A percentile compares a stretch with the other conserved stretches of the same genome.
phyloP scores from a whole-genome alignment of 2,113 vertebrate species.

The Sapayoa aenigma region DNA sequence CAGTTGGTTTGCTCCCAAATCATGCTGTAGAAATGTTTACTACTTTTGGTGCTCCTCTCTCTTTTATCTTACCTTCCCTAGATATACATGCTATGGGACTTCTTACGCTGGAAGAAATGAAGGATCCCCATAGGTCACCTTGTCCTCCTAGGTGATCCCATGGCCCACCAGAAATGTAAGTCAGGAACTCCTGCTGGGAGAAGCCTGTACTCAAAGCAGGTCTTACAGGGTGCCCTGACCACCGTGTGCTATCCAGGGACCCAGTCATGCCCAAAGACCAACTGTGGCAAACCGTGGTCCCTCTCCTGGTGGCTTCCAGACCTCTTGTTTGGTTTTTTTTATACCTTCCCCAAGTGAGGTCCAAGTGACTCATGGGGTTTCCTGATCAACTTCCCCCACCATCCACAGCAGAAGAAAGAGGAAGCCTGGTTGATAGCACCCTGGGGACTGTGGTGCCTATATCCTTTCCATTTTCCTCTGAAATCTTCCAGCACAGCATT shows the following conservation, averaged over 20 bases:
- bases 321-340: neutral
- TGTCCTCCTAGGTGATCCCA: neutral
- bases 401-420: conserved; percentile 28
- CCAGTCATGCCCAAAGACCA: neutral
- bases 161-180: neutral
- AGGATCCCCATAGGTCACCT: neutral
- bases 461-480: neutral
- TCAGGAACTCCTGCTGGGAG: neutral
- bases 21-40: neutral
- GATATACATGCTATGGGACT: neutral
- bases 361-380: conserved; percentile 41
- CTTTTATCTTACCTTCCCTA: neutral
- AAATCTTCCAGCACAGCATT: neutral
- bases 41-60: neutral
- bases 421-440: neutral
- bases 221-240: neutral
- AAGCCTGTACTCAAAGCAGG: neutral
- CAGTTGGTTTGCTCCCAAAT: neutral
- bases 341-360: neutral
- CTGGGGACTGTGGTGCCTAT: fast-evolving
- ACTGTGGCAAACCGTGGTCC: neutral
- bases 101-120: neutral
- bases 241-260: neutral
- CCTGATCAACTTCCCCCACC: conserved; percentile 33
- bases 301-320: neutral